Evolutionary conservation across 2,113 vertebrate genomes (phyloP), one percentile per base, ranked within the genome.

Genomic region (Prinia subflava): DNA sequence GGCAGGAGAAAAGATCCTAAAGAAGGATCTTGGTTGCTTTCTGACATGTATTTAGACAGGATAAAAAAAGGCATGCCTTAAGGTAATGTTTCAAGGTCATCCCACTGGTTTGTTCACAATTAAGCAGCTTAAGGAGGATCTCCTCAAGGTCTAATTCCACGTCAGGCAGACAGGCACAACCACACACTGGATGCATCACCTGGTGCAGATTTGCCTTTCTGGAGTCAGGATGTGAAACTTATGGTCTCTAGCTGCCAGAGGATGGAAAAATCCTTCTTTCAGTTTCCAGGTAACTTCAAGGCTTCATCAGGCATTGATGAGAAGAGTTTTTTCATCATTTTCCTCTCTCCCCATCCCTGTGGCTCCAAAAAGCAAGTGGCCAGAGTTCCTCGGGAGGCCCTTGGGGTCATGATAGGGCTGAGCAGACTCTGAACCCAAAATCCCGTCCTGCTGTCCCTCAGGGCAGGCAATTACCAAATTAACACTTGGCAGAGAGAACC

Each of bases 351-450:
- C 13, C 27, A 23, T n/a, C 20, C 52, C 46, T 28, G 4, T 1
- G 4, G 4, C 16, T 55, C 9, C 0, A 3, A 19, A 35, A 7
- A 89, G 3, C 13, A 25, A 33, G 13, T 15, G 5, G 9, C 18
- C 28, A 44, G 13, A 17, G 44, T 13, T 80, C 44, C 28, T 71
- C 2, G 0, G 39, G 18, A 64, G 19, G 19, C 17, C 6, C 8
- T 20, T 16, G 35, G 23, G 16, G 11, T 46, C 6, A 2, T 2
- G 11, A 37, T 31, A 79, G 0, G 1, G 17, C 46, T 47, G 68
- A 89, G 56, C 27, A 78, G 19, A 75, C 33, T 47, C 47, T 1
- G 1, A 88, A n/a, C 35, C 28, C 73, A 7, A 67, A 94, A 37
- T 7, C 33, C 37, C 52, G 55, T 2, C 55, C 13, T 3, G 4